phyloP scores from a whole-genome alignment of 2,888 invertebrate species.

The Cryptus viduatorius region DNA sequence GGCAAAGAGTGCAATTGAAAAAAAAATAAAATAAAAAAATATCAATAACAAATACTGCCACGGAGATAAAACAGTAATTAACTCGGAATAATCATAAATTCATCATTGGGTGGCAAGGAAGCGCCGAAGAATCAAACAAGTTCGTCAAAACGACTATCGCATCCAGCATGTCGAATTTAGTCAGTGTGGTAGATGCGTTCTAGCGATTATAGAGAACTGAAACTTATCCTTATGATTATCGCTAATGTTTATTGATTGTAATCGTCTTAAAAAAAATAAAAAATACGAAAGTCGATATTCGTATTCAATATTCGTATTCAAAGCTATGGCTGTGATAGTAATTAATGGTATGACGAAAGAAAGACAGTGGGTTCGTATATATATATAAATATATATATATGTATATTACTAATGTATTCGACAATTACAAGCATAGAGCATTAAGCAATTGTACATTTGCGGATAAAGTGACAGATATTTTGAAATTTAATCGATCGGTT shows the following conservation, averaged over 20 bases:
- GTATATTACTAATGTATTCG: slow-evolving; percentile 65
- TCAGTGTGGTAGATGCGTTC: slow-evolving; percentile 58
- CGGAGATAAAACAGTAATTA: slow-evolving; percentile 33
- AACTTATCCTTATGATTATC: slow-evolving; percentile 80
- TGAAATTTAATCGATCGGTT: slow-evolving; percentile 53
- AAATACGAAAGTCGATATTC: slow-evolving; percentile 82
- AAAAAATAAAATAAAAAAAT: slow-evolving; percentile 42
- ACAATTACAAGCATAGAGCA: slow-evolving; percentile 68
- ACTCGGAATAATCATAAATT: slow-evolving; percentile 20
- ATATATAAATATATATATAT: slow-evolving; percentile 46
- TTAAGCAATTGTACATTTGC: slow-evolving; percentile 64
- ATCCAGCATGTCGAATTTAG: slow-evolving; percentile 63
- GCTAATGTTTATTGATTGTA: slow-evolving; percentile 79
- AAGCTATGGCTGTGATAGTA: slow-evolving; percentile 85
- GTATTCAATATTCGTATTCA: slow-evolving; percentile 83
- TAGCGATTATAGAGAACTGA: slow-evolving; percentile 72
- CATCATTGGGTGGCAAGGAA: not conserved
- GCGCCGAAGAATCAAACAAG: slow-evolving; percentile 26
- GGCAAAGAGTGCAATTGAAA: slow-evolving; percentile 61
- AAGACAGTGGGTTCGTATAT: slow-evolving; percentile 53
- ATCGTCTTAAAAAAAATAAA: slow-evolving; percentile 74
- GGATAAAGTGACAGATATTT: slow-evolving; percentile 68
- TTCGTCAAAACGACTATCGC: slow-evolving; percentile 58
- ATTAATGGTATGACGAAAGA: slow-evolving; percentile 77
- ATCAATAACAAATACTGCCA: slow-evolving; percentile 35